Conservation (phyloP, 2,797 vertebrate genomes). For the Phylloscopus collybita region DNA sequence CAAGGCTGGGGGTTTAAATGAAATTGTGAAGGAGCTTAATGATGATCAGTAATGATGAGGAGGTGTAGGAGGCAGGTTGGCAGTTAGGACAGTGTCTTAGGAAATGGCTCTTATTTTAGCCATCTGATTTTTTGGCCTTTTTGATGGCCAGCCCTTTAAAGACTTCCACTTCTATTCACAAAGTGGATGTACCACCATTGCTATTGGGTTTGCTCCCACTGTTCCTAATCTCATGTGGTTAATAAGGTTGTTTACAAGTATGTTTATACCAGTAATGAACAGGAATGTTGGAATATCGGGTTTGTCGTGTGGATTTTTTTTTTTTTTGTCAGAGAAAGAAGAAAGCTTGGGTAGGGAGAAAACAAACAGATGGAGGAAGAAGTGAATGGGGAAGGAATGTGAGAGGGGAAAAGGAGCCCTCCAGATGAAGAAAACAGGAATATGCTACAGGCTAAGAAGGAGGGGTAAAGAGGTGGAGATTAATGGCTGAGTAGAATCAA, state of each 20-base stretch:
- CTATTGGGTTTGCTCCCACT: background rate
- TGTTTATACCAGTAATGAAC: background rate
- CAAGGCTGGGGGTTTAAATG: background rate
- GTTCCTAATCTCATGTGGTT: background rate
- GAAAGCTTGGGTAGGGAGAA: background rate
- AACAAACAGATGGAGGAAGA: background rate
- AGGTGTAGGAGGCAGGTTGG: background rate
- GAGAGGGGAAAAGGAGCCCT: background rate
- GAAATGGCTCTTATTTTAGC: background rate
- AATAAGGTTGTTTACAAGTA: background rate
- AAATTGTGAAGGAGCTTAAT: background rate
- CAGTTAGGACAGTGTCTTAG: background rate
- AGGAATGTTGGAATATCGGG: background rate
- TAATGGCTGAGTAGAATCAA: background rate
- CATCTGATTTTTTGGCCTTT: rapidly evolving
- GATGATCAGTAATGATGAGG: background rate
- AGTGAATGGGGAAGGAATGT: background rate
- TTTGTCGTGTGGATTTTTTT: background rate
- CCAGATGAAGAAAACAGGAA: background rate
- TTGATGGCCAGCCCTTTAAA: background rate
- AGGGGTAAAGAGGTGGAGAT: background rate
- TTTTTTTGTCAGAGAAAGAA: background rate
- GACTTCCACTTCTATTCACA: background rate
- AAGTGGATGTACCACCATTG: background rate
- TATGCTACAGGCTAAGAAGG: background rate